Evolutionary conservation across 1,140 invertebrate species (phyloP).

Genomic region (Popillia japonica): DNA sequence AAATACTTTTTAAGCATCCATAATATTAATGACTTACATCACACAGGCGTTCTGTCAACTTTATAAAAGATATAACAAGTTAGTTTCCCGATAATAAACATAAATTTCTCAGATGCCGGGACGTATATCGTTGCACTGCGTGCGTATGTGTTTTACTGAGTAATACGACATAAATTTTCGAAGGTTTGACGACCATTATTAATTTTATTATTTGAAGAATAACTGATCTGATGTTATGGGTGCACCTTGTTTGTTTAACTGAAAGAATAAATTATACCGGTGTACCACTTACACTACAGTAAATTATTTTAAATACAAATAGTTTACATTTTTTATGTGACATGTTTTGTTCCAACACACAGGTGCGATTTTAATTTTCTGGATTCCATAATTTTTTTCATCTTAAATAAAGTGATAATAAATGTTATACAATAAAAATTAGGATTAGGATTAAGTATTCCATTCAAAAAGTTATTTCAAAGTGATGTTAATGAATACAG

Average conservation of each 20-base stretch:
- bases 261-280: background rate
- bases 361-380: no score
- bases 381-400: no score
- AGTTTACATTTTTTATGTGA: no score
- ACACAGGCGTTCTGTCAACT: constrained; percentile 29
- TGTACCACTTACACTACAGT: no score
- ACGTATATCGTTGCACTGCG: constrained; percentile 7
- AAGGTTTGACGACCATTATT: background rate
- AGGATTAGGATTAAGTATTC: no score
- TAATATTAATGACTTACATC: constrained; percentile 34
- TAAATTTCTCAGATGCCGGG: constrained; percentile 6
- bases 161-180: constrained; percentile 11
- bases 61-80: constrained; percentile 26
- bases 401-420: no score
- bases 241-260: background rate
- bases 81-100: constrained; percentile 28
- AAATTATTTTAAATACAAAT: no score
- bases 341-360: no score
- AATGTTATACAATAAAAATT: no score
- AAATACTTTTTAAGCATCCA: constrained; percentile 29
- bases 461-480: no score
- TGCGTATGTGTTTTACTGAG: constrained; percentile 14
- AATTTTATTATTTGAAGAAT: background rate
- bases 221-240: background rate
- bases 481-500: no score